A percentile compares a stretch with the other conserved stretches of the same genome.
phyloP scores from a whole-genome alignment of 1,140 invertebrate genomes.

The Oreohelix idahoensis region DNA sequence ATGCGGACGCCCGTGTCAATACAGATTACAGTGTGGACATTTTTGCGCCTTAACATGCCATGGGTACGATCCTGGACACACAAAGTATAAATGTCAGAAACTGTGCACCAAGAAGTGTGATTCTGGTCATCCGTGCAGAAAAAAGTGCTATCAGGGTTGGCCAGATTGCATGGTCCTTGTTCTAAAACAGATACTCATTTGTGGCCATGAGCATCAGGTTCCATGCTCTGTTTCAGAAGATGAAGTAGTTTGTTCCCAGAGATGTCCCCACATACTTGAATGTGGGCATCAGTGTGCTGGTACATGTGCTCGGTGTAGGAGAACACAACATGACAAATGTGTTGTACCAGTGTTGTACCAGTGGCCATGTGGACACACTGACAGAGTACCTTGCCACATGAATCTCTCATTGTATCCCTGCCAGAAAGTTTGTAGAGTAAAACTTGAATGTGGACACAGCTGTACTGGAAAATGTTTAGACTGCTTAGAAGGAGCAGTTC shows the following conservation, averaged over 20 bases:
- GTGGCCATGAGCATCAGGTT: slow-evolving; percentile 41
- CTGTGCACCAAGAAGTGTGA: slow-evolving; percentile 1
- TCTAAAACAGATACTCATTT: slow-evolving; percentile 84
- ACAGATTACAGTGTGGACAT: slow-evolving; percentile 59
- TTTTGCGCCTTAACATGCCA: slow-evolving; percentile 39
- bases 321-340: too few species aligned
- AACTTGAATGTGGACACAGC: too few species aligned
- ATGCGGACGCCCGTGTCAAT: slow-evolving; percentile 64
- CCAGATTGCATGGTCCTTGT: slow-evolving; percentile 81
- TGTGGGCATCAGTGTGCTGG: too few species aligned
- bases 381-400: slow-evolving; percentile 53
- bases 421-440: slow-evolving; percentile 35
- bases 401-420: slow-evolving; percentile 45
- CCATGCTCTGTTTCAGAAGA: too few species aligned
- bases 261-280: too few species aligned
- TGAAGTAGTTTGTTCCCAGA: too few species aligned
- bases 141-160: slow-evolving; percentile 78
- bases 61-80: too few species aligned
- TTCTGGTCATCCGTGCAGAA: slow-evolving; percentile 82
- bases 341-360: too few species aligned
- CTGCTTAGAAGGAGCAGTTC: slow-evolving; percentile 79
- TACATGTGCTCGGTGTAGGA: too few species aligned
- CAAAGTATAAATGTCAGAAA: slow-evolving; percentile 6
- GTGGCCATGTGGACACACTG: too few species aligned
- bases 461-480: too few species aligned